phyloP scores from a whole-genome alignment of 92 coral and sea anemone species.

The Porites cylindrica region DNA sequence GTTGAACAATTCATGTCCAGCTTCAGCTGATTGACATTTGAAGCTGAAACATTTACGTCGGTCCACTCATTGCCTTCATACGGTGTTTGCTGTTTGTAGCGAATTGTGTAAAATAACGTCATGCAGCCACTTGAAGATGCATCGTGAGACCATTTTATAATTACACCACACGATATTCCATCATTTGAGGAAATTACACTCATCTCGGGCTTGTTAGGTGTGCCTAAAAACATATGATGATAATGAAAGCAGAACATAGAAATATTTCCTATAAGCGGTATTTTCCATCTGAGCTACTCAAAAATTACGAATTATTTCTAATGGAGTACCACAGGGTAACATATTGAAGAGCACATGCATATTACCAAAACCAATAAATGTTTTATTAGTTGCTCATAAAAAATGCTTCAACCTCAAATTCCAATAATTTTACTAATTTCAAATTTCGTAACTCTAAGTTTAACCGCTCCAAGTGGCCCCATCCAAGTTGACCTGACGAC shows the following conservation, averaged over 20 bases:
- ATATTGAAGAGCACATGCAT: too few species aligned
- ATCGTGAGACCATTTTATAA: not conserved
- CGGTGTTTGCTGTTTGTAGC: not conserved
- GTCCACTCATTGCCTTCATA: conserved; percentile 3
- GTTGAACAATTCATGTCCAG: not conserved
- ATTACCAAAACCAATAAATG: too few species aligned
- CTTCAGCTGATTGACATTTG: not conserved
- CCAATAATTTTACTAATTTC: too few species aligned
- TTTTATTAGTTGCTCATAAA: too few species aligned
- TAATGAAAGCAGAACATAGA: not conserved
- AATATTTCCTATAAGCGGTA: too few species aligned
- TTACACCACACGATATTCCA: not conserved
- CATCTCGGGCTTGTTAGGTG: not conserved
- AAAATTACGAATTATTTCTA: too few species aligned
- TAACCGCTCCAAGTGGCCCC: too few species aligned
- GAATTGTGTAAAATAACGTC: conserved; percentile 5
- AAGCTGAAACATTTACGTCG: not conserved
- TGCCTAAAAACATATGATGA: not conserved
- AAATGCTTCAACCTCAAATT: too few species aligned
- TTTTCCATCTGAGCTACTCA: too few species aligned
- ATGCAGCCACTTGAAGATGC: not conserved
- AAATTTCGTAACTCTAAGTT: too few species aligned
- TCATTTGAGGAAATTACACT: not conserved
- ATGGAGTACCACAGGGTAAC: too few species aligned
- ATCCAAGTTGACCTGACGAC: too few species aligned